These are phyloP conservation scores for Peromyscus aztecus DNA, from an alignment of 2,797 vertebrate genomes.

Conservation along the genomic window DNA sequence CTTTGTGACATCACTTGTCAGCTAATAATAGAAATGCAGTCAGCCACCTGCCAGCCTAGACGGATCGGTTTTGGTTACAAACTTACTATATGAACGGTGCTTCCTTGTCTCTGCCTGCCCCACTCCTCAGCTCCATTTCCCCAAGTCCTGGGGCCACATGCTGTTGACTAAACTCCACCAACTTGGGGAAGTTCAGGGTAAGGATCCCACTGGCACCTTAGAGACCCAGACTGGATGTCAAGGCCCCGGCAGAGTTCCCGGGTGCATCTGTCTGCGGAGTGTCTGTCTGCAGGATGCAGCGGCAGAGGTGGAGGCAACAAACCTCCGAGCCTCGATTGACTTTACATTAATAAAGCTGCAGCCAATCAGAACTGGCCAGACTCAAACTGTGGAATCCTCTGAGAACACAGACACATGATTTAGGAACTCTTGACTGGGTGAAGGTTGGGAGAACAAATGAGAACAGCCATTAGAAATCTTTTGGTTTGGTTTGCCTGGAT, in stretches of 20 bases:
- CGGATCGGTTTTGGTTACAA: conserved; percentile 85
- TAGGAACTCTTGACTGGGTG: not conserved
- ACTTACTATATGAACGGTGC: conserved; percentile 74
- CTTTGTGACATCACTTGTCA: conserved; percentile 93
- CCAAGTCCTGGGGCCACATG: conserved; percentile 64
- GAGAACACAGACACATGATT: not conserved
- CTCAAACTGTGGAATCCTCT: not conserved
- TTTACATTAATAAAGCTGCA: not conserved
- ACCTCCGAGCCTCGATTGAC: not conserved
- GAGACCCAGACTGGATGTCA: not conserved
- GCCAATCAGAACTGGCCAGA: not conserved
- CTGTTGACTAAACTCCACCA: not conserved
- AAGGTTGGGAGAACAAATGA: not conserved
- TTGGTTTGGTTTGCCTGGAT: not conserved
- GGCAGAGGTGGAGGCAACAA: too few species aligned
- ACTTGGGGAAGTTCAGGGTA: conserved; percentile 29
- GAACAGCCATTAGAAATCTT: not conserved
- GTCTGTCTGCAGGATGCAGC: rapidly evolving
- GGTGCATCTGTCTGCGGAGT: not conserved
- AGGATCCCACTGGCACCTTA: not conserved
- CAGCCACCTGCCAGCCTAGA: conserved; percentile 88
- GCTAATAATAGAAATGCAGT: conserved; percentile 92
- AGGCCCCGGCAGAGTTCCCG: conserved; percentile 1
- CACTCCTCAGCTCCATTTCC: not conserved
- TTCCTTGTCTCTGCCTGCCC: not conserved